Evolutionary conservation across 1,140 invertebrate species (phyloP), one percentile per base, ranked within the genome.

Genomic region (Lasioglossum albipes): DNA sequence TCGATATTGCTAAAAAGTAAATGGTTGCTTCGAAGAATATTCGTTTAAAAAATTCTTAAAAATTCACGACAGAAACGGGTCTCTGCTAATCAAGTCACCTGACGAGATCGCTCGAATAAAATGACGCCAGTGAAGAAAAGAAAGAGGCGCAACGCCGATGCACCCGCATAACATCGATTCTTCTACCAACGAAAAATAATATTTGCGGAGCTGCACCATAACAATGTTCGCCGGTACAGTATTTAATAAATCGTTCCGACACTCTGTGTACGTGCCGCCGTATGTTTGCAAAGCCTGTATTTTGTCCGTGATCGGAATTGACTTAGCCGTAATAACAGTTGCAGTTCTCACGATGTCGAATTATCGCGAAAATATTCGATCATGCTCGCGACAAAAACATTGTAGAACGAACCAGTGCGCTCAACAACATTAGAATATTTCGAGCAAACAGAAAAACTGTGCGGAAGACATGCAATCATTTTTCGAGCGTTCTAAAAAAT

Each of bases 191-290:
- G 75, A 73, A 85, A 79, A 85, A 86, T 83, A 86, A 86, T 85
- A 86, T 86, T 83, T 85, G 84, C 75, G 75, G 78, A 79, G 52
- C 69, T 80, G 45, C 62, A 73, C 65, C 68, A 79, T 85, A 85
- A 86, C 84, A 82, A 74, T 85, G 67, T 54, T 68, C 67, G 68
- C 54, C 49, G 80, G 59, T 82, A 85, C 59, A 70, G 52, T 85
- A 69, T 85, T 85, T 83, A 83, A 83, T 86, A 86, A 85, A 86
- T 85, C 84, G 81, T 54, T 83, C 80, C 69, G 42, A 64, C 57
- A 67, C 82, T 72, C 61, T 71, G 71, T 66, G 84, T 86, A 74
- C 84, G 83, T 85, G 79, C 75, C 71, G 67, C 62, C 67, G 84
- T 79, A 82, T 12, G 45, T 86, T 86, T 77, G 71, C 82, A 82